These are phyloP conservation scores for Drosophila mimetica DNA, from an alignment of 2,888 invertebrate species.

Conservation along the genomic window DNA sequence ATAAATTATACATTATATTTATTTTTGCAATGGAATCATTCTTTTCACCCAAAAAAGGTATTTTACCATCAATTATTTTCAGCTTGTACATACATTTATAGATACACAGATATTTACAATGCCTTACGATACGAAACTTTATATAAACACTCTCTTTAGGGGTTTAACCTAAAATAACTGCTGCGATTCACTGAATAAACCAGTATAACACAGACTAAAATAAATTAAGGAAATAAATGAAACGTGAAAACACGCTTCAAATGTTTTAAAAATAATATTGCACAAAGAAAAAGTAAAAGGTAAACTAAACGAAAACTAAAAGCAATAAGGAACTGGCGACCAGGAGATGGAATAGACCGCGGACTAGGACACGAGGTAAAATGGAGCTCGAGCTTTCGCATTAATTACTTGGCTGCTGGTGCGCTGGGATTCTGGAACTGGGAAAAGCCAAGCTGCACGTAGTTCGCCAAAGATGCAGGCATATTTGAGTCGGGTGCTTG, in stretches of 20 bases:
- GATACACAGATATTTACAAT: slow-evolving; percentile 38
- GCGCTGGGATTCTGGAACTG: slow-evolving; percentile 81
- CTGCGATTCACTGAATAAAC: slow-evolving; percentile 9
- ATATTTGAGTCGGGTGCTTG: slow-evolving; percentile 82
- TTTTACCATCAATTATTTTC: slow-evolving; percentile 6
- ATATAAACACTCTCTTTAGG: not conserved
- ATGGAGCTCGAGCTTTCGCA: slow-evolving; percentile 74
- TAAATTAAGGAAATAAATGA: slow-evolving; percentile 16
- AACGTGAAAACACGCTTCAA: slow-evolving; percentile 5
- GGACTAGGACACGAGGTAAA: slow-evolving; percentile 53
- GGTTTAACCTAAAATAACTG: not conserved
- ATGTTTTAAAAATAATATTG: slow-evolving; percentile 46
- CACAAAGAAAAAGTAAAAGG: slow-evolving; percentile 36
- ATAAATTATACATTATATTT: slow-evolving; percentile 40
- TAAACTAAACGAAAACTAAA: slow-evolving; percentile 13
- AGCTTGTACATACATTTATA: slow-evolving; percentile 22
- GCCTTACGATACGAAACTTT: slow-evolving; percentile 10
- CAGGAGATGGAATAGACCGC: slow-evolving; percentile 19
- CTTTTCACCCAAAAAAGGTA: slow-evolving; percentile 34
- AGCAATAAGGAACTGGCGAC: slow-evolving; percentile 33
- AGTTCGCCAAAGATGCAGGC: slow-evolving; percentile 81
- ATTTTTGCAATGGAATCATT: slow-evolving; percentile 32
- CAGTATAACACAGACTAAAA: not conserved
- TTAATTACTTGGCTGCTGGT: slow-evolving; percentile 74
- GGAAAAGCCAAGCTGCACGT: slow-evolving; percentile 81